Base-by-base conservation (phyloP, 92 coral and sea anemone genomes). In the Actinernus sp. region DNA sequence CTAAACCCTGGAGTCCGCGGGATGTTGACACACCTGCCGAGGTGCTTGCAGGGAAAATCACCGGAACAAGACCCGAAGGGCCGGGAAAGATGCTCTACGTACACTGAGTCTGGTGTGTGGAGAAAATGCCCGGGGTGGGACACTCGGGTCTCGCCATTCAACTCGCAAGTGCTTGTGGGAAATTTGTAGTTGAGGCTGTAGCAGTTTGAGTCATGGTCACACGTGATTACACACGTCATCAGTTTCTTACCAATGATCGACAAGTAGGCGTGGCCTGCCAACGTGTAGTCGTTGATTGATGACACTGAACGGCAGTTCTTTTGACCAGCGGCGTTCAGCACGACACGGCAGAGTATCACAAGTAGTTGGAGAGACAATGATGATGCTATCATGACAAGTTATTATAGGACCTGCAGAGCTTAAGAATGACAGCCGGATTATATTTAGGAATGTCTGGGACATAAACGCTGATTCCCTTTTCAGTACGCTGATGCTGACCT, bases 11-110 rank as follows among this genome's bases (percentile, higher is more conserved):
- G 96, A 16, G 59, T 72, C 49, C 61, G 66, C 59, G 91, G 84
- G 48, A 84, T 54, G 26, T 66, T 82, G 9, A 74, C 63, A 57
- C 96, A 89, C 47, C 58, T 89, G 30, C 79, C 91, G 10, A 44
- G 53, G 82, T 89, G 81, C 55, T 49, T 52, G 36, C 96, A 89
- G 1, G 96, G 96, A 65, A 64, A 58, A 49, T 62, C 75, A 12
- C 83, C 82, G 16, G 58, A 30, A 51, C 96, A 89, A 8, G 91
- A 86, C 14, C 96, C 96, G 38, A 64, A 58, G 23, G 92, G 96
- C 49, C 96, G 81, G 34, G 76, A 63, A 6, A 76, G 76, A 69
- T 89, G 96, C 25, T 89, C 96, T 24, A 85, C 47, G 41, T 89
- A 75, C 5, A 85, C 68, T 11, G 71, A 58, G 16, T 72, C 83